These are phyloP conservation scores for Sebastes schlegelii DNA, from an alignment of 2,113 vertebrate genomes.

Conservation along the genomic window DNA sequence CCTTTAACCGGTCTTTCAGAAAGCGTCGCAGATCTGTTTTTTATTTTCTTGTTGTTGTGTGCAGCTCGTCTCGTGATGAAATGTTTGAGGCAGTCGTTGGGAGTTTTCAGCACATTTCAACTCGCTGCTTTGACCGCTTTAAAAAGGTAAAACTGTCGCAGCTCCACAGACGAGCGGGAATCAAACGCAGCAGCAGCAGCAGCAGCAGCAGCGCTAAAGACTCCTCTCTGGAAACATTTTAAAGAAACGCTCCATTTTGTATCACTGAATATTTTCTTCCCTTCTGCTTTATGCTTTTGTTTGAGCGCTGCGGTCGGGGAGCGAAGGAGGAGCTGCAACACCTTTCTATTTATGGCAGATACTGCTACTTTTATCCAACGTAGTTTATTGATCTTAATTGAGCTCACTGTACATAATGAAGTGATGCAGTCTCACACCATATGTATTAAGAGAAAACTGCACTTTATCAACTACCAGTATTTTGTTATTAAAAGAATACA, in stretches of 20 bases:
- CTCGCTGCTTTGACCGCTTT: conserved; percentile 54
- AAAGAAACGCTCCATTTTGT: conserved; percentile 39
- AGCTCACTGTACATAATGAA: too few relatives aligned
- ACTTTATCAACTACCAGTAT: not conserved
- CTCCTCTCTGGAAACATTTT: conserved; percentile 18
- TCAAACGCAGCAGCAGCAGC: conserved; percentile 35
- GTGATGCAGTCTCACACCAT: not conserved
- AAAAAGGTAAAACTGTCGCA: conserved; percentile 21
- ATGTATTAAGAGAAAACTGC: not conserved
- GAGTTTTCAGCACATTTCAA: conserved; percentile 10
- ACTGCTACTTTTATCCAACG: not conserved
- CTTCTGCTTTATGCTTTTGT: not conserved
- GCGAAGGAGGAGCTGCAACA: not conserved
- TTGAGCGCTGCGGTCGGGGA: conserved; percentile 6
- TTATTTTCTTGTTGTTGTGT: not conserved
- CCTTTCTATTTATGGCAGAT: not conserved
- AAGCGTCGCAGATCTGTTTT: not conserved
- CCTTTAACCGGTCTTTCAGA: not conserved
- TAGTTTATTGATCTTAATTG: not conserved
- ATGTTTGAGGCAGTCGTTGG: not conserved
- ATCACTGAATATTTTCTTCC: not conserved
- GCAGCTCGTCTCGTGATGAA: conserved; percentile 39
- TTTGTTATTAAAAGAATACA: not conserved
- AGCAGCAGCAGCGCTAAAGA: not conserved
- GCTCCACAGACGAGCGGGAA: conserved; percentile 22